phyloP scores from a whole-genome alignment of 2,888 invertebrate genomes.

The Argynnis bischoffii region DNA sequence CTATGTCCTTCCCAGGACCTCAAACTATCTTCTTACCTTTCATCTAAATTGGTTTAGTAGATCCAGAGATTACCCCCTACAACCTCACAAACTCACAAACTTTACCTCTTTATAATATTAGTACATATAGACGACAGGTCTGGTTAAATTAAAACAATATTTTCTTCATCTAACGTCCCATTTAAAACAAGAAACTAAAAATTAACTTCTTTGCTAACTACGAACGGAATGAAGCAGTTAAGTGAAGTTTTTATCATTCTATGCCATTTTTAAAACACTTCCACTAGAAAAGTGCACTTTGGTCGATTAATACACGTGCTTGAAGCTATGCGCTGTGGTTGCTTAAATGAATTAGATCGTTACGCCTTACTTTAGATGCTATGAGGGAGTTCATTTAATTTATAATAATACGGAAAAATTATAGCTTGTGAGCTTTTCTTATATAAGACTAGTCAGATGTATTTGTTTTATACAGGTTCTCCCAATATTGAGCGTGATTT shows the following conservation, averaged over 20 bases:
- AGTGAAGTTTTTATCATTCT: slow-evolving; percentile 25
- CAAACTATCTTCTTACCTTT: no score
- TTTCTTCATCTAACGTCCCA: no score
- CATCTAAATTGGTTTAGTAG: no score
- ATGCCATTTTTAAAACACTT: slow-evolving; percentile 24
- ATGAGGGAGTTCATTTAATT: slow-evolving; percentile 4
- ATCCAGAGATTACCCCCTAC: no score
- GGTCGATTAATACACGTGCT: slow-evolving; percentile 25
- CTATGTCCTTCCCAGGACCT: no score
- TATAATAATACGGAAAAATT: background rate
- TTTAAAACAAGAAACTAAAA: no score
- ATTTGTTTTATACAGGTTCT: no score
- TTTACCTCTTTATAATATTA: no score
- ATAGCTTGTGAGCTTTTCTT: background rate
- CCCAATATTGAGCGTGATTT: no score
- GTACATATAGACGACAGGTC: no score
- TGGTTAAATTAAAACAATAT: no score
- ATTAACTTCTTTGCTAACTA: background rate
- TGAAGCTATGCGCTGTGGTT: slow-evolving; percentile 17
- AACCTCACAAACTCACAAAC: no score
- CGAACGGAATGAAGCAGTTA: background rate
- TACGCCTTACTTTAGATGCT: slow-evolving; percentile 17
- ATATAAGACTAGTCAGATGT: background rate
- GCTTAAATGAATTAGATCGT: slow-evolving; percentile 27
- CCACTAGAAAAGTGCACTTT: slow-evolving; percentile 23